These are phyloP conservation scores for Channa argus DNA, from an alignment of 2,113 vertebrate genomes.

Conservation along the genomic window DNA sequence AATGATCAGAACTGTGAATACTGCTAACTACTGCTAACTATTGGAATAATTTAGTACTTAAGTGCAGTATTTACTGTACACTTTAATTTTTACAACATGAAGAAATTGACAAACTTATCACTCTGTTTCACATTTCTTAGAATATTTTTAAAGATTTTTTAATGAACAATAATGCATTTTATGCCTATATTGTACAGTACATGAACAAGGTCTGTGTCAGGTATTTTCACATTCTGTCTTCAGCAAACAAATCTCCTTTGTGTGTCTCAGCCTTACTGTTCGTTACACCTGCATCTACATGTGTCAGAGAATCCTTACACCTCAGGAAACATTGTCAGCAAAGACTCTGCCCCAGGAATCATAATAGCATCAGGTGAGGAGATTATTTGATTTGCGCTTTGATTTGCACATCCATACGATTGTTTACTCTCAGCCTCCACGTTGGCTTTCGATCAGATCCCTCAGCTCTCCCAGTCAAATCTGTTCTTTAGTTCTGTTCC, in stretches of 20 bases:
- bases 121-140: no score
- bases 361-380: slow-evolving; percentile 93
- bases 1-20: neutral
- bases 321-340: slow-evolving; percentile 93
- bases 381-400: slow-evolving; percentile 41
- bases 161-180: no score
- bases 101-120: no score
- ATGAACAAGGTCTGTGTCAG: neutral
- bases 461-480: slow-evolving; percentile 4
- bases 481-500: slow-evolving; percentile 8
- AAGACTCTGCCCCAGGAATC: slow-evolving; percentile 92
- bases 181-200: neutral
- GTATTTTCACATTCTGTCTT: slow-evolving; percentile 9
- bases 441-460: slow-evolving; percentile 19
- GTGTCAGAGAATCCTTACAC: slow-evolving; percentile 96
- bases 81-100: no score
- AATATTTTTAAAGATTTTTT: no score
- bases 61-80: no score
- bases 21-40: neutral
- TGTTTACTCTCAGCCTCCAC: slow-evolving; percentile 31
- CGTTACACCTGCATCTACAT: slow-evolving; percentile 92
- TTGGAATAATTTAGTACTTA: neutral
- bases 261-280: slow-evolving; percentile 89
- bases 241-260: slow-evolving; percentile 31
- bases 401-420: slow-evolving; percentile 24